phyloP scores from a whole-genome alignment of 2,113 vertebrate species.

The Pycnonotus jocosus region DNA sequence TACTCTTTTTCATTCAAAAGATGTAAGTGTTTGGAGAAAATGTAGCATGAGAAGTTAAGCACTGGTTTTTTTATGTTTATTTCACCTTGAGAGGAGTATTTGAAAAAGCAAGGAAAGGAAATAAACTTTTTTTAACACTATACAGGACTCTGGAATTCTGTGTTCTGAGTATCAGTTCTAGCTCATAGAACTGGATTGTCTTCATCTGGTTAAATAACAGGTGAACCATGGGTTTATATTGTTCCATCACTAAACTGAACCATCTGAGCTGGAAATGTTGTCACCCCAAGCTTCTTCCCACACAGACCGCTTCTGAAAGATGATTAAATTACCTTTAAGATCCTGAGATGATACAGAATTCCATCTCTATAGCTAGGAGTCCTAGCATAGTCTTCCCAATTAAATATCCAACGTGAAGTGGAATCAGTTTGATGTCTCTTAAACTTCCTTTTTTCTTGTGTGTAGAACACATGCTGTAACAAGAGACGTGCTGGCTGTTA shows the following conservation, averaged over 20 bases:
- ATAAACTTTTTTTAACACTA: background rate
- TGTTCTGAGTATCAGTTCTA: background rate
- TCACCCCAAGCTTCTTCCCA: background rate
- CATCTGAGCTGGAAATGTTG: background rate
- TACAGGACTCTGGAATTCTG: background rate
- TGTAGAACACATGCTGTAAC: background rate
- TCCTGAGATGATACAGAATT: background rate
- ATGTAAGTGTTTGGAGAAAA: background rate
- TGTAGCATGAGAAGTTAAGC: background rate
- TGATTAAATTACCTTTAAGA: background rate
- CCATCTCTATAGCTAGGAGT: background rate
- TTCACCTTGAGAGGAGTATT: background rate
- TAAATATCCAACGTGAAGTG: background rate
- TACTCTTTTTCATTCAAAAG: background rate
- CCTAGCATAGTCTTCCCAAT: background rate
- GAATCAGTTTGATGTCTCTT: background rate
- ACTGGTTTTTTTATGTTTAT: background rate
- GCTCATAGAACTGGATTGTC: background rate
- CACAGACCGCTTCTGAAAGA: background rate
- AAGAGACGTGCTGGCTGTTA: background rate
- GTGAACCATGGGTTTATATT: background rate
- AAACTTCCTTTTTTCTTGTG: background rate
- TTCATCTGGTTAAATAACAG: background rate
- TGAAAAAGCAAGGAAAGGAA: background rate
- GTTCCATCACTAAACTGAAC: background rate